Evolutionary conservation across 2,797 vertebrate species (phyloP).

Genomic region (Platalea minor): DNA sequence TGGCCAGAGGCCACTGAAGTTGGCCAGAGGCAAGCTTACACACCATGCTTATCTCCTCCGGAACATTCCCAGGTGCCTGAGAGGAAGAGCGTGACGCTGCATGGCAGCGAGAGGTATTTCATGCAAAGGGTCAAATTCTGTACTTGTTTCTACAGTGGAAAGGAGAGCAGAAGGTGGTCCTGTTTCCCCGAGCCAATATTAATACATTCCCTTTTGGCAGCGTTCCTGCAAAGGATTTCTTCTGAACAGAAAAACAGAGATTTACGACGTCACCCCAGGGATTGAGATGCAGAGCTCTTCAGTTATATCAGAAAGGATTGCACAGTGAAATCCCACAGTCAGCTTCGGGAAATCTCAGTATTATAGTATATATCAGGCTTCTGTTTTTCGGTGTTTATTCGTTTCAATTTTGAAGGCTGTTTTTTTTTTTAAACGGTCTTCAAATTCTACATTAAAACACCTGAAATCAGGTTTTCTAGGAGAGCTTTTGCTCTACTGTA

Average conservation of each 20-base stretch:
- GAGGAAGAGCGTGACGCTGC: background rate
- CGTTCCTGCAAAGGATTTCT: constrained; percentile 3
- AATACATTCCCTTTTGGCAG: constrained; percentile 26
- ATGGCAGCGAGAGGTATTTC: background rate
- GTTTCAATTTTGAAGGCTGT: background rate
- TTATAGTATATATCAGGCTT: background rate
- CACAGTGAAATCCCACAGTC: constrained; percentile 18
- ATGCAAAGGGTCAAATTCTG: background rate
- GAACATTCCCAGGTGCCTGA: background rate
- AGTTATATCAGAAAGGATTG: constrained; percentile 6
- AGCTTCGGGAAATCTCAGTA: constrained; percentile 34
- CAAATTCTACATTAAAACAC: background rate
- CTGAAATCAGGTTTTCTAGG: background rate
- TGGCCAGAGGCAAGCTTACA: background rate
- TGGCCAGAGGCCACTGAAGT: background rate
- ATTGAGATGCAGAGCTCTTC: constrained; percentile 22
- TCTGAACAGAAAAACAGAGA: constrained; percentile 27
- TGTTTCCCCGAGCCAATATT: background rate
- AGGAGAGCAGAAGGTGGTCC: background rate
- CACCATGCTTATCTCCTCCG: background rate
- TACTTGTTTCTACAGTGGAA: background rate
- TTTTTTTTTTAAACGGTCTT: background rate
- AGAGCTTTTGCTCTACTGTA: background rate
- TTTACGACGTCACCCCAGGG: background rate
- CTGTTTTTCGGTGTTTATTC: background rate